A percentile compares a stretch with the other conserved stretches of the same genome.
These are phyloP conservation scores for Ptychobarbus kaznakovi DNA, from an alignment of 2,797 vertebrate genomes.

Conservation along the genomic window DNA sequence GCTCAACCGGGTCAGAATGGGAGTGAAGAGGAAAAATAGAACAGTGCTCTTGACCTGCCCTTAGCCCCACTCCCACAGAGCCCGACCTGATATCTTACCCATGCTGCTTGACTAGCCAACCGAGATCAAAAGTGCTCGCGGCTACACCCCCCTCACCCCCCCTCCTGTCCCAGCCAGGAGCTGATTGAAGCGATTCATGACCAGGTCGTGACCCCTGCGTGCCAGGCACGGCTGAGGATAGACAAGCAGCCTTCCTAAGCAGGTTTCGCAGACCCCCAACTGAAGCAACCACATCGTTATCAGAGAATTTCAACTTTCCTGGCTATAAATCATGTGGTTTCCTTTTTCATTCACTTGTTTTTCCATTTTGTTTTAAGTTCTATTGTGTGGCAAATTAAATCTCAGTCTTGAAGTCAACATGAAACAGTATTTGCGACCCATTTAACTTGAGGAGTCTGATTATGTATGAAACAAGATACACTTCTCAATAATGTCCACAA, in stretches of 20 bases:
- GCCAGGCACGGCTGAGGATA: constrained; percentile 87
- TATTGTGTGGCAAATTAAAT: not conserved
- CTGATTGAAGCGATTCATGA: constrained; percentile 89
- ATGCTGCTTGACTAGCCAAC: constrained; percentile 96
- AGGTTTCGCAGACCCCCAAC: constrained; percentile 36
- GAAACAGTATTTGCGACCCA: not conserved
- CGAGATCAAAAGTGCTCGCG: constrained; percentile 94
- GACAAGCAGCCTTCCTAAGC: constrained; percentile 72
- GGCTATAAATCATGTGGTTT: constrained; percentile 26
- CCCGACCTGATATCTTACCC: constrained; percentile 93
- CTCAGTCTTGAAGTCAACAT: not conserved
- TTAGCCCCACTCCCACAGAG: constrained; percentile 61
- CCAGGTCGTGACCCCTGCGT: constrained; percentile 87
- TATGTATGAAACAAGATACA: not conserved
- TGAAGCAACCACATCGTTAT: constrained; percentile 49
- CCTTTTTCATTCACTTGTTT: constrained; percentile 7
- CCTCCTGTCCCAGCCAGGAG: constrained; percentile 86
- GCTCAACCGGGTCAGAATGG: constrained; percentile 34
- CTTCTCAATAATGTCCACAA: not conserved
- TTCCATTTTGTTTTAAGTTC: constrained; percentile 25
- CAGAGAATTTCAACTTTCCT: constrained; percentile 39
- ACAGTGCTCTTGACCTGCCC: constrained; percentile 62
- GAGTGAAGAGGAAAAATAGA: constrained; percentile 58
- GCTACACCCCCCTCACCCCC: constrained; percentile 78
- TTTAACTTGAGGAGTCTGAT: not conserved